A percentile compares a stretch with the other conserved stretches of the same genome.
phyloP scores from a whole-genome alignment of 2,888 invertebrate species.

The Chirona hameri region DNA sequence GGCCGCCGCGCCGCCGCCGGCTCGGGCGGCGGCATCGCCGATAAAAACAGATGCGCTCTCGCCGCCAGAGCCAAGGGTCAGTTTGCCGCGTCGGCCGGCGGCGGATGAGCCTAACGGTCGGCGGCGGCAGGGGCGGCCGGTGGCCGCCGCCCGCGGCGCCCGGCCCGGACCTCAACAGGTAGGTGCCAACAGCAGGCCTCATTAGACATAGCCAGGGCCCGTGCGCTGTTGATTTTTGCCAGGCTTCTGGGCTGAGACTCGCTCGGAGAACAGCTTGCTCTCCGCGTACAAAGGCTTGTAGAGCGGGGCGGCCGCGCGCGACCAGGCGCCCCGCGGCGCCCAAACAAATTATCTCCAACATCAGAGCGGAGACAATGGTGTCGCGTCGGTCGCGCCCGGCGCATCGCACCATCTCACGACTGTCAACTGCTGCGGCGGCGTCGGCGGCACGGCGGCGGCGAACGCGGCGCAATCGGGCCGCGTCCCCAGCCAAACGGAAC shows the following conservation, averaged over 20 bases:
- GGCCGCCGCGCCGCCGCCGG: background rate
- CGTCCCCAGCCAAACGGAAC: no score
- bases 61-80: background rate
- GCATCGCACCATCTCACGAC: background rate
- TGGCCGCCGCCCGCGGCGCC: background rate
- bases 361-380: background rate
- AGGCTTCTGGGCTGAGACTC: background rate
- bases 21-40: background rate
- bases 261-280: background rate
- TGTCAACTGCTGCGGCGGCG: no score
- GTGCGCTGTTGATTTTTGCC: slow-evolving; percentile 11
- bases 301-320: background rate
- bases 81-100: background rate
- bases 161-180: slow-evolving; percentile 9
- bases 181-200: slow-evolving; percentile 12
- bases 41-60: slow-evolving; percentile 3
- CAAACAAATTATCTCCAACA: slow-evolving; percentile 5
- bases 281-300: background rate
- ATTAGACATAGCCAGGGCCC: background rate
- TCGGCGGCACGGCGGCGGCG: no score
- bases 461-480: no score
- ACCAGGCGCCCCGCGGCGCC: background rate
- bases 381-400: background rate
- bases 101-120: background rate
- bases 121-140: background rate